phyloP scores from a whole-genome alignment of 2,113 vertebrate species.

The Dascyllus trimaculatus region DNA sequence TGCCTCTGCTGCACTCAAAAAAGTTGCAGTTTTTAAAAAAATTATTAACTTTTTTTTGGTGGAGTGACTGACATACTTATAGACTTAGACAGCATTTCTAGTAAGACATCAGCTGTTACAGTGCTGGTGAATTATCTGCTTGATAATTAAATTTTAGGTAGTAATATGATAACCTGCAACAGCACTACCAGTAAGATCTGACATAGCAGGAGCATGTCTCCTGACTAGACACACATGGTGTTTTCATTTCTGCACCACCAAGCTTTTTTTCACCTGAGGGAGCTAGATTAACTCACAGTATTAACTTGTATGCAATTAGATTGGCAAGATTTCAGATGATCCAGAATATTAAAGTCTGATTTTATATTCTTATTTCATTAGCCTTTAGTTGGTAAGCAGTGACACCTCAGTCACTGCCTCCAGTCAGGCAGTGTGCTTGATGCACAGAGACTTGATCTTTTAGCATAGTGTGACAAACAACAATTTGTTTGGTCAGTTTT shows the following conservation, averaged over 20 bases:
- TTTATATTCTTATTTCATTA: slow-evolving; percentile 14
- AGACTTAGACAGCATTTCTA: background rate
- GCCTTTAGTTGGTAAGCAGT: background rate
- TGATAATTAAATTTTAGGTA: slow-evolving; percentile 45
- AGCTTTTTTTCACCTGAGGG: slow-evolving; percentile 21
- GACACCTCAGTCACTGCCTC: background rate
- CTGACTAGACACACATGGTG: slow-evolving; percentile 36
- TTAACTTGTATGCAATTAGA: slow-evolving; percentile 22
- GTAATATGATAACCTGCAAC: slow-evolving; percentile 47
- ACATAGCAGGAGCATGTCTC: slow-evolving; percentile 31
- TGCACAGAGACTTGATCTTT: slow-evolving; percentile 24
- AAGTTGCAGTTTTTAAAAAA: background rate
- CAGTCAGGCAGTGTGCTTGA: slow-evolving; percentile 6
- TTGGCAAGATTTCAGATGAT: slow-evolving; percentile 24
- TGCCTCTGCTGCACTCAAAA: background rate
- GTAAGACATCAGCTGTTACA: slow-evolving; percentile 24
- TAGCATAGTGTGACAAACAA: slow-evolving; percentile 5
- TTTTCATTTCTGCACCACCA: slow-evolving; percentile 47
- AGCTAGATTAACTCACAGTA: slow-evolving; percentile 25
- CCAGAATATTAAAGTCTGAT: background rate
- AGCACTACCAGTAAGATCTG: slow-evolving; percentile 41
- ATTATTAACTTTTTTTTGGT: background rate
- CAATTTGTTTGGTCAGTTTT: slow-evolving; percentile 13
- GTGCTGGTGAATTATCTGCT: slow-evolving; percentile 33
- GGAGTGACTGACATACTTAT: slow-evolving; percentile 1